Conservation (phyloP, 1,140 invertebrate genomes). For the Aphelinus certus region DNA sequence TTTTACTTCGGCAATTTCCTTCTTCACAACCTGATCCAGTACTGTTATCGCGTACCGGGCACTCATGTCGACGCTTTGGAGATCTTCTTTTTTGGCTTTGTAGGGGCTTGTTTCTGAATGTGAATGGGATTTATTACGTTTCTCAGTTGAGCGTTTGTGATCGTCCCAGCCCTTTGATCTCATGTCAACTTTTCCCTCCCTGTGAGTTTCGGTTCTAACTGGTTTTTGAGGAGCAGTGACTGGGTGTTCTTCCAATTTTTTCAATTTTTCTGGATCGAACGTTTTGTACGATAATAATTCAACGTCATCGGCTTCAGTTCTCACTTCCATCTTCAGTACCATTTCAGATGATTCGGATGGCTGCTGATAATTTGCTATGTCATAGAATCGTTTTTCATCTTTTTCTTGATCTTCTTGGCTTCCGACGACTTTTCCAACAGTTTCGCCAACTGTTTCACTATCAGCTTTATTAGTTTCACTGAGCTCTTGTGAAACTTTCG, state of each 20-base stretch:
- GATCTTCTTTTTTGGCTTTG: conserved; percentile 76
- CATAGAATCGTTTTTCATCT: conserved; percentile 5
- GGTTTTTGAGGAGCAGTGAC: conserved; percentile 9
- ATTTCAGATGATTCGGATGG: conserved; percentile 21
- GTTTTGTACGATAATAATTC: conserved; percentile 31
- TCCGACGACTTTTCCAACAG: too few species aligned
- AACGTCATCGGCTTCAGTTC: not conserved
- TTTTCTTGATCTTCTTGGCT: not conserved
- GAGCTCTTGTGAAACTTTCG: too few species aligned
- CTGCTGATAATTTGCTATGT: not conserved
- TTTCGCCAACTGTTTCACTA: too few species aligned
- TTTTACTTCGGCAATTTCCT: conserved; percentile 76
- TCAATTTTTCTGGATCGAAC: conserved; percentile 24
- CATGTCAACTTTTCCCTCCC: conserved; percentile 42
- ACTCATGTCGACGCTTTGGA: conserved; percentile 66
- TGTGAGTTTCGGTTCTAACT: conserved; percentile 17
- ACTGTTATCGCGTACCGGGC: conserved; percentile 62
- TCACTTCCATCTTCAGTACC: conserved; percentile 10
- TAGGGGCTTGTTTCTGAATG: conserved; percentile 70
- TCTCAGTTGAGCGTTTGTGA: conserved; percentile 37
- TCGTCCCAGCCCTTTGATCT: conserved; percentile 45
- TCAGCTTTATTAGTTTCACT: too few species aligned
- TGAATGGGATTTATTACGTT: conserved; percentile 47
- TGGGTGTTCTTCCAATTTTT: not conserved
- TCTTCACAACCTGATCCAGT: conserved; percentile 66